Evolutionary conservation across 2,797 vertebrate species (phyloP).

Genomic region (Typhlichthys eigenmanni): DNA sequence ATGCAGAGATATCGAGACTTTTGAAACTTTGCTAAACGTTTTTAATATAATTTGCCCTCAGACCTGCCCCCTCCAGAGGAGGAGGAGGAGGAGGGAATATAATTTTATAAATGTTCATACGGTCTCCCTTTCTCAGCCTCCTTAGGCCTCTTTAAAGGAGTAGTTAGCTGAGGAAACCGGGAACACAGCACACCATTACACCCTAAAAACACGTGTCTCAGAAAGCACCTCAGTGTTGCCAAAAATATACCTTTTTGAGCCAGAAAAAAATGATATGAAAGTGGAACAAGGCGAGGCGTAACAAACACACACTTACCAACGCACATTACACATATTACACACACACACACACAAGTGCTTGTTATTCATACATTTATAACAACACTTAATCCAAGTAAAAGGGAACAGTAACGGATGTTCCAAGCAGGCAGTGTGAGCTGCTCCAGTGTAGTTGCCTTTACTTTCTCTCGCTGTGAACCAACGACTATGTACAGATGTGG

Average conservation of each 20-base stretch:
- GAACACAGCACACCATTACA: constrained; percentile 68
- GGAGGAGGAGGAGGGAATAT: constrained; percentile 45
- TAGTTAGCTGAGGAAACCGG: constrained; percentile 68
- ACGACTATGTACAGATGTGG: constrained; percentile 66
- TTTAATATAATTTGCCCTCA: constrained; percentile 62
- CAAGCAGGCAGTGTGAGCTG: constrained; percentile 67
- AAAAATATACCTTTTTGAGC: constrained; percentile 83
- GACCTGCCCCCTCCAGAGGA: constrained; percentile 52
- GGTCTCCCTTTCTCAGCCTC: constrained; percentile 56
- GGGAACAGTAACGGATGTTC: constrained; percentile 64
- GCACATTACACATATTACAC: constrained; percentile 24
- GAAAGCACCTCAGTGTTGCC: constrained; percentile 82
- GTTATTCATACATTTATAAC: constrained; percentile 72
- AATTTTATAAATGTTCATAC: constrained; percentile 61
- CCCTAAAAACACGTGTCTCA: constrained; percentile 65
- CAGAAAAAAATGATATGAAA: constrained; percentile 66
- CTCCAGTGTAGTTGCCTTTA: constrained; percentile 78
- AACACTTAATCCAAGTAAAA: constrained; percentile 62
- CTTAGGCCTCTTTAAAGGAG: constrained; percentile 59
- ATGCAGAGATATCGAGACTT: constrained; percentile 7
- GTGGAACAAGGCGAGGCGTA: constrained; percentile 52
- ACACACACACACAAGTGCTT: constrained; percentile 74
- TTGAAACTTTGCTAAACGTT: constrained; percentile 59
- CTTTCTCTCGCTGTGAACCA: constrained; percentile 56
- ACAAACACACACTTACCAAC: constrained; percentile 19